Evolutionary conservation across 2,888 invertebrate species (phyloP), one percentile per base, ranked within the genome.

Genomic region (Hartigia nigra): DNA sequence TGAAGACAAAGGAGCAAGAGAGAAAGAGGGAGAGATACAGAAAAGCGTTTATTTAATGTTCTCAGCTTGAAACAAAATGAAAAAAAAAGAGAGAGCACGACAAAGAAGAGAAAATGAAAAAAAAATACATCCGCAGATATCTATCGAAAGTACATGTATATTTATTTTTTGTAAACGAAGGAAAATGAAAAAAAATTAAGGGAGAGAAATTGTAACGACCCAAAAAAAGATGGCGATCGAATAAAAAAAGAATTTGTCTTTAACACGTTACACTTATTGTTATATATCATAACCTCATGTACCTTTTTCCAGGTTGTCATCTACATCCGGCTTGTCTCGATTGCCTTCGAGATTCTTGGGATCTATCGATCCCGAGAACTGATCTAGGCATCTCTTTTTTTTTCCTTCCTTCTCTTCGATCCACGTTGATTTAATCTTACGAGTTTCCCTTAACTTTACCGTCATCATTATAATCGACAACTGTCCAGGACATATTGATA

Each of bases 91-190:
- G n/a, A 12, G 23, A n/a, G 69, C 31, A 75, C n/a, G 32, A 9
- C 4, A 14, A 78, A 74, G 32, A 12, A 37, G 36, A 75, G 78
- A 76, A 79, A 76, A 72, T 32, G 76, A 76, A 31, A 72, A 14
- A 12, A 72, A 39, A 23, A 36, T 77, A 14, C 12, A 72, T 31
- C 72, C 12, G 14, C 31, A 34, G 23, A 72, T 35, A 75, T 35
- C 35, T 35, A 75, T 35, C 34, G 75, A 34, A 75, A 75, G 72
- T 76, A 79, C 31, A 72, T 76, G 76, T 79, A 79, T 79, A 79
- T 79, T 79, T 79, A 79, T 79, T 76, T 79, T 79, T 79, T 79
- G 78, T 79, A 79, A 76, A 55, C 69, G 74, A 79, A 72, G 34
- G 23, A 72, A 72, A 72, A 9, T 12, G 4, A 31, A 76, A 77